These are phyloP conservation scores for Sturnus vulgaris DNA, from an alignment of 2,113 vertebrate genomes.

Conservation along the genomic window DNA sequence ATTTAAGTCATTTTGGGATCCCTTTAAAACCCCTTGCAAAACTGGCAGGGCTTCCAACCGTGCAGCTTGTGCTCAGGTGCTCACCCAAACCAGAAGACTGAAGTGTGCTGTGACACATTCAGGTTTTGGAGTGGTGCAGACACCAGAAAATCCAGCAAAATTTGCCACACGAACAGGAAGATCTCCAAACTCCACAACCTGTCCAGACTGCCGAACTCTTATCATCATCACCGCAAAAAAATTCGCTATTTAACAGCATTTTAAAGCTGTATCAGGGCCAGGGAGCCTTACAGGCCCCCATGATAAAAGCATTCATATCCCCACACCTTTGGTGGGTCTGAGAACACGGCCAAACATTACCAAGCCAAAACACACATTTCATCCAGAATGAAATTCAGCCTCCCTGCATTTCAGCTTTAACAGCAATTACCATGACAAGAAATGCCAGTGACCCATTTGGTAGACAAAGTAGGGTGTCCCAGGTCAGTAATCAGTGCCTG, in stretches of 20 bases:
- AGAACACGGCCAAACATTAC: background rate
- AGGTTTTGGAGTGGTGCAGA: background rate
- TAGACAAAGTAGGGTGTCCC: conserved; percentile 32
- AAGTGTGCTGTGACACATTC: background rate
- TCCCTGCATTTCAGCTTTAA: background rate
- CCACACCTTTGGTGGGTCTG: background rate
- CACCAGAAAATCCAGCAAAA: background rate
- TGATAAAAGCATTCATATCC: background rate
- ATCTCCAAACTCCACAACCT: background rate
- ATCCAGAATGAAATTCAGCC: background rate
- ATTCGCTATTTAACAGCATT: background rate
- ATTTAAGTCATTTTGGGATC: background rate
- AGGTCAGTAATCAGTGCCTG: background rate
- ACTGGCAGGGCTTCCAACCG: background rate
- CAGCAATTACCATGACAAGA: conserved; percentile 56
- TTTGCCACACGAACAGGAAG: background rate
- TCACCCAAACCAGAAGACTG: background rate
- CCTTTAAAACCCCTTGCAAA: background rate
- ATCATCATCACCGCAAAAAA: background rate
- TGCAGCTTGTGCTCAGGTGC: background rate
- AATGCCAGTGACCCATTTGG: conserved; percentile 41
- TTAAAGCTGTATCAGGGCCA: background rate
- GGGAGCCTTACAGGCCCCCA: background rate
- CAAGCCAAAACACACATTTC: background rate
- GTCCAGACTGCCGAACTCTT: background rate